phyloP scores from a whole-genome alignment of 2,797 vertebrate species.

The Sphenopsis melanotis region DNA sequence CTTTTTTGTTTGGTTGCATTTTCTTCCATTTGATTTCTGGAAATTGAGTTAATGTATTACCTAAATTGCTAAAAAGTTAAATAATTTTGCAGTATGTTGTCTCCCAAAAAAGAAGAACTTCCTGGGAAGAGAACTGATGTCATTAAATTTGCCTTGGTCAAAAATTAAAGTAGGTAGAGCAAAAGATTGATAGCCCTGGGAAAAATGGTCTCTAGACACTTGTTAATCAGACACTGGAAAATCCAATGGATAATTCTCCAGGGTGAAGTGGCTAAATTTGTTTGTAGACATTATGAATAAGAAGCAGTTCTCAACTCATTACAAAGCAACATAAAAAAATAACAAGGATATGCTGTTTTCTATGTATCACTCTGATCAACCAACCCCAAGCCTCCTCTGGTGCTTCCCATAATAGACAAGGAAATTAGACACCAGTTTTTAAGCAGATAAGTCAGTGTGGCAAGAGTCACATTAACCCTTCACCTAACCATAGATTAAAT shows the following conservation, averaged over 20 bases:
- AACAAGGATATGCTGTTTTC: constrained; percentile 5
- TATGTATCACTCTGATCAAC: not conserved
- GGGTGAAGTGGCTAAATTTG: constrained; percentile 59
- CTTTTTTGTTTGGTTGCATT: not conserved
- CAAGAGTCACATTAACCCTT: constrained; percentile 20
- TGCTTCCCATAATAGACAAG: not conserved
- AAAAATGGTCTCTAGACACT: constrained; percentile 53
- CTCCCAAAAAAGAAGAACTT: not conserved
- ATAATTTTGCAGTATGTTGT: not conserved
- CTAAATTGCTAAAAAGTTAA: not conserved
- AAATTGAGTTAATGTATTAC: not conserved
- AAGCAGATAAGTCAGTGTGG: constrained; percentile 8
- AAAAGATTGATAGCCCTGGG: constrained; percentile 49
- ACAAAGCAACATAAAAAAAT: constrained; percentile 28
- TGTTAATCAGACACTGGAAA: constrained; percentile 65
- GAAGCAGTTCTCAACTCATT: constrained; percentile 46
- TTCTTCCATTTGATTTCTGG: not conserved
- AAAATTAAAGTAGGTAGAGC: constrained; percentile 44
- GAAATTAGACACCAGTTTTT: constrained; percentile 11
- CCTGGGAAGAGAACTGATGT: not conserved
- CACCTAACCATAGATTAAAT: constrained; percentile 20
- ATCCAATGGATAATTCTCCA: constrained; percentile 45
- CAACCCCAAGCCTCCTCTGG: not conserved
- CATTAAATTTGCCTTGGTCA: constrained; percentile 44
- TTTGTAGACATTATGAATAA: constrained; percentile 64